A percentile compares a stretch with the other conserved stretches of the same genome.
Evolutionary conservation across 1,140 invertebrate species (phyloP).

Genomic region (Mylabris phalerata): DNA sequence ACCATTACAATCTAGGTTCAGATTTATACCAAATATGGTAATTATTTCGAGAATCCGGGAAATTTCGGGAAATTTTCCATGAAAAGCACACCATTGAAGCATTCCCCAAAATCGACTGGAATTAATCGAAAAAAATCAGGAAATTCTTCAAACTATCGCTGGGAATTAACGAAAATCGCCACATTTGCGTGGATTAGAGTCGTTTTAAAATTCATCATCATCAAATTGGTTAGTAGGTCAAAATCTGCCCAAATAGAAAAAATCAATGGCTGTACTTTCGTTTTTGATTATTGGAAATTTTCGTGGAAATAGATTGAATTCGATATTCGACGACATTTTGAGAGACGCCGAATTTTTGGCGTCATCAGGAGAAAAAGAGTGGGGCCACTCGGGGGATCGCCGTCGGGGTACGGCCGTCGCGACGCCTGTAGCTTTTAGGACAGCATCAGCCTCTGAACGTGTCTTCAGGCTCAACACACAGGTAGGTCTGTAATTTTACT

Average conservation of each 20-base stretch:
- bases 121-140: too few relatives aligned
- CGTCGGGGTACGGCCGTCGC: conserved; percentile 28
- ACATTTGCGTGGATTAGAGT: conserved; percentile 9
- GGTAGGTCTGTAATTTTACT: conserved; percentile 27
- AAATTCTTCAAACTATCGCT: too few relatives aligned
- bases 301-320: too few relatives aligned
- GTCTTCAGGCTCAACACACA: conserved; percentile 33
- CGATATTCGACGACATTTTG: too few relatives aligned
- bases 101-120: too few relatives aligned
- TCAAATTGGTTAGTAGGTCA: conserved; percentile 10
- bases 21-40: too few relatives aligned
- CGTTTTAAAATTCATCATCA: conserved; percentile 6
- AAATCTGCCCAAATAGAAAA: neutral
- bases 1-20: too few relatives aligned
- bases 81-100: too few relatives aligned
- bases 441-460: conserved; percentile 39
- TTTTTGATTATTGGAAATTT: neutral
- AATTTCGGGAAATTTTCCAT: too few relatives aligned
- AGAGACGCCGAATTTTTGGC: neutral
- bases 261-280: conserved; percentile 13
- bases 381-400: too few relatives aligned
- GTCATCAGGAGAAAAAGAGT: conserved; percentile 17
- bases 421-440: conserved; percentile 41
- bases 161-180: neutral
- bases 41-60: too few relatives aligned